A percentile compares a stretch with the other conserved stretches of the same genome.
Evolutionary conservation across 2,888 invertebrate species (phyloP).

Genomic region (Xanthorhoe spadicearia): DNA sequence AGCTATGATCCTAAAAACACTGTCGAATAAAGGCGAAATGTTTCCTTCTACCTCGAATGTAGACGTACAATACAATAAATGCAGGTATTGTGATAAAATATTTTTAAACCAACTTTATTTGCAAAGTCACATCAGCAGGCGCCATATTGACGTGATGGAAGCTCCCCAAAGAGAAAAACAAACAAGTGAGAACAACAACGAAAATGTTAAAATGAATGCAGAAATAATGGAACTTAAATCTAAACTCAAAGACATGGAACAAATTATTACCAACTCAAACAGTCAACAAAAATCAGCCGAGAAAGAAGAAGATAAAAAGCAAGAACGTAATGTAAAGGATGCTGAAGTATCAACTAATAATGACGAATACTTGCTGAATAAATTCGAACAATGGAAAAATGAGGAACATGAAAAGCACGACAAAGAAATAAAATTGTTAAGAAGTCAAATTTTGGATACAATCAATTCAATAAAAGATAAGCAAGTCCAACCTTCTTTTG

Average conservation of each 20-base stretch:
- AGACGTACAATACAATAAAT: constrained; percentile 82
- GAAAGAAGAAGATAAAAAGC: constrained; percentile 29
- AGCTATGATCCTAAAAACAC: constrained; percentile 75
- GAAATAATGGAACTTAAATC: constrained; percentile 76
- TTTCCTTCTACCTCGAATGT: constrained; percentile 60
- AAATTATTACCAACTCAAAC: constrained; percentile 52
- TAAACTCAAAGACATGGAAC: constrained; percentile 79
- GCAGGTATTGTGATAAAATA: constrained; percentile 87
- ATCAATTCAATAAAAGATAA: constrained; percentile 67
- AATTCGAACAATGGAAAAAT: constrained; percentile 81
- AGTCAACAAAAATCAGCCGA: constrained; percentile 36
- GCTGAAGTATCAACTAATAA: constrained; percentile 65
- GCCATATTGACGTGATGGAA: constrained; percentile 77
- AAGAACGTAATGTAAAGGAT: constrained; percentile 60
- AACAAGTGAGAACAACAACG: constrained; percentile 58
- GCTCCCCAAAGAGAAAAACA: constrained; percentile 63
- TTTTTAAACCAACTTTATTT: constrained; percentile 87
- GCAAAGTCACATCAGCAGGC: constrained; percentile 85
- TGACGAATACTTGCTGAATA: constrained; percentile 66
- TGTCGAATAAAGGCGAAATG: constrained; percentile 69
- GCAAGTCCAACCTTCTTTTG: constrained; percentile 44
- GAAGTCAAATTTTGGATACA: constrained; percentile 71
- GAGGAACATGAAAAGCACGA: constrained; percentile 82
- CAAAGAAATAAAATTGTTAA: constrained; percentile 76
- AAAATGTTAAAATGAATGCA: constrained; percentile 85